Conservation (phyloP, 1,140 invertebrate genomes). For the Oppia nitens region DNA sequence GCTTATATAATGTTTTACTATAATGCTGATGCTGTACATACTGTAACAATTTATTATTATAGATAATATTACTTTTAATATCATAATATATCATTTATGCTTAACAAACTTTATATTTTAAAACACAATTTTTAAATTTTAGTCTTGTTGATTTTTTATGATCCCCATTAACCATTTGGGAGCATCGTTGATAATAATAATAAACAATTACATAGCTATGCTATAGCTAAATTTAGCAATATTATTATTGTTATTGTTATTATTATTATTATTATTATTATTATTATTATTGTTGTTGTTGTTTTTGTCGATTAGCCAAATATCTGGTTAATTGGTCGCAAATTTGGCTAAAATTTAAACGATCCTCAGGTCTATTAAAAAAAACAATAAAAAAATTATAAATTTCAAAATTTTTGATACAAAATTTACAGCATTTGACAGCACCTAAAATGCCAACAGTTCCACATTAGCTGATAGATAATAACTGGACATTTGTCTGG, state of each 20-base stretch:
- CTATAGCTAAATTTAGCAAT: not conserved
- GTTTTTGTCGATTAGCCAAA: slow-evolving; percentile 1
- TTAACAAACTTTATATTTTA: no score
- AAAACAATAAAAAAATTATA: not conserved
- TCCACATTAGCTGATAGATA: slow-evolving; percentile 67
- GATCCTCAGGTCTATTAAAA: slow-evolving; percentile 22
- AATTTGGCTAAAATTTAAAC: slow-evolving; percentile 20
- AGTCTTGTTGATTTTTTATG: no score
- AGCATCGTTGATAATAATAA: no score
- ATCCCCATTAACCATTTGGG: no score
- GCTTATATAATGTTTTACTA: no score
- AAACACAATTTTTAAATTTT: no score
- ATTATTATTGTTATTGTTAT: not conserved
- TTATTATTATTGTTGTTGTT: not conserved
- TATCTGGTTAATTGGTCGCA: slow-evolving; percentile 16
- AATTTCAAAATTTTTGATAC: not conserved
- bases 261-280: not conserved
- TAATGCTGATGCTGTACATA: no score
- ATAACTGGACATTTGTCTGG: slow-evolving; percentile 65
- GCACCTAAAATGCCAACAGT: slow-evolving; percentile 64
- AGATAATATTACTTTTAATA: no score
- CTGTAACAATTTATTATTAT: no score
- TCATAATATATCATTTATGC: no score
- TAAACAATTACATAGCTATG: no score
- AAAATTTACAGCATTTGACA: not conserved